Percentiles rank a stretch among this genome's conserved stretches.
Evolutionary conservation across 2,797 vertebrate species (phyloP).

Genomic region (Dendrocincla tyrannina): DNA sequence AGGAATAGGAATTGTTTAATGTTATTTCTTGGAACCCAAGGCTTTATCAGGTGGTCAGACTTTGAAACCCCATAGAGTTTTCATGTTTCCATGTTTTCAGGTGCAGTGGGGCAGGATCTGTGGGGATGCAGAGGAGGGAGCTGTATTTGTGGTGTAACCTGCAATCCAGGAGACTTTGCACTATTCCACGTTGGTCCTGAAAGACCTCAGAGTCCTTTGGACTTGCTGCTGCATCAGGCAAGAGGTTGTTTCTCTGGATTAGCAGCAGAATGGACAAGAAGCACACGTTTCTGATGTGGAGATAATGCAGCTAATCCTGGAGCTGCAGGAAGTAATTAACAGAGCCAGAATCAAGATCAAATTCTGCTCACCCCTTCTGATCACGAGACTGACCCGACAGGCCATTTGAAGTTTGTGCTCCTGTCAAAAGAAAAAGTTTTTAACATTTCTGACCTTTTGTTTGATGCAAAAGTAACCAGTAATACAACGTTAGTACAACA

Average conservation of each 20-base stretch:
- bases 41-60: background rate
- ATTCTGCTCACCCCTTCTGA: background rate
- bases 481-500: background rate
- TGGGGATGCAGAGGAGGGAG: background rate
- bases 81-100: background rate
- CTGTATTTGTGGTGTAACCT: background rate
- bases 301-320: background rate
- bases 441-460: background rate
- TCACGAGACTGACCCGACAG: background rate
- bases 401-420: background rate
- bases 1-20: background rate
- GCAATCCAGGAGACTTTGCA: background rate
- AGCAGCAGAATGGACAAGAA: background rate
- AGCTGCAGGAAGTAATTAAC: background rate
- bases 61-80: background rate
- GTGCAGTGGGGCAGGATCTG: background rate
- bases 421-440: background rate
- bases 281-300: background rate
- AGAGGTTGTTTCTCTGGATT: background rate
- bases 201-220: background rate
- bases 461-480: background rate
- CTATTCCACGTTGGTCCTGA: rapidly evolving
- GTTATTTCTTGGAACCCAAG: background rate
- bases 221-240: background rate
- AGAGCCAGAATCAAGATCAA: background rate